These are phyloP conservation scores for Brachypalpus laphriformis DNA, from an alignment of 2,888 invertebrate species.

Conservation along the genomic window DNA sequence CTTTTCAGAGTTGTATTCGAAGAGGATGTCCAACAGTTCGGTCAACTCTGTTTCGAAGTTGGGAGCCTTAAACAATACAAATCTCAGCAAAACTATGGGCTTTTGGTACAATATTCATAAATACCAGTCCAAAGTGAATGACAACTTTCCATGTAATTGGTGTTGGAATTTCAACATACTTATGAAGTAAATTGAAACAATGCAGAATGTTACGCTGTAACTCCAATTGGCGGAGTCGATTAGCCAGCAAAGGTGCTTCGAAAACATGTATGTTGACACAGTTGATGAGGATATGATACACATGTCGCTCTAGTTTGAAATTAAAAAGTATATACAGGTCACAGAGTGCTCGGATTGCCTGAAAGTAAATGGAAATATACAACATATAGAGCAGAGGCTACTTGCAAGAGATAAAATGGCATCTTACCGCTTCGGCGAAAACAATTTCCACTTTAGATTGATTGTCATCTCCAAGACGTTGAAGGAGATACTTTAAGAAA, in stretches of 20 bases:
- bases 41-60: conserved; percentile 28
- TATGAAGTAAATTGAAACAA: conserved; percentile 45
- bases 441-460: conserved; percentile 4
- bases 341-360: conserved; percentile 46
- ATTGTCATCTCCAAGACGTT: conserved; percentile 21
- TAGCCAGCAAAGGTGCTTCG: neutral
- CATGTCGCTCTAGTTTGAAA: conserved; percentile 32
- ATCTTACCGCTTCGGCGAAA: conserved; percentile 41
- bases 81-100: too few species aligned
- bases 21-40: conserved; percentile 55
- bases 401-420: neutral
- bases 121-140: conserved; percentile 52
- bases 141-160: conserved; percentile 51
- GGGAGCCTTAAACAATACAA: neutral
- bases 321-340: conserved; percentile 46
- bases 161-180: conserved; percentile 53
- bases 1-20: conserved; percentile 48
- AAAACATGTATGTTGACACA: conserved; percentile 41
- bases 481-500: conserved; percentile 29
- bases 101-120: neutral
- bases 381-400: too few species aligned
- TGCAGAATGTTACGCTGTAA: conserved; percentile 34
- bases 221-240: conserved; percentile 24
- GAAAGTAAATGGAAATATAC: neutral
- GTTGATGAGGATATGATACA: conserved; percentile 49